Base-by-base conservation (phyloP, 1,140 invertebrate genomes). In the Frieseomelitta varia region DNA sequence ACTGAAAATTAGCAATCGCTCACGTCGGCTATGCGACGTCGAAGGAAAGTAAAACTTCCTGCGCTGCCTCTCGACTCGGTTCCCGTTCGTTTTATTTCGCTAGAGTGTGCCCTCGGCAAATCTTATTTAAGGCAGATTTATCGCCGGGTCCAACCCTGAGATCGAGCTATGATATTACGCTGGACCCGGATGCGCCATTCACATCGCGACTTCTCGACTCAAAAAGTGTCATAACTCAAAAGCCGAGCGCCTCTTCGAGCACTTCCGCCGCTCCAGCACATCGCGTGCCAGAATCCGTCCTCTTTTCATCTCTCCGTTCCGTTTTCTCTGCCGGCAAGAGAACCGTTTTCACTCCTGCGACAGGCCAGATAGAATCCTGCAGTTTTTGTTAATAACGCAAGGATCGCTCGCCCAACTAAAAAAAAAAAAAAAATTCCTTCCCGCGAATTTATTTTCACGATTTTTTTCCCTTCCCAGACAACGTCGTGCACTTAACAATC, bases 161-260 rank as follows among this genome's bases (percentile, higher is more conserved):
- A 92, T 92, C 91, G 90, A 87, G 90, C 84, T 90, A 85, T 90
- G 92, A 92, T 92, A 93, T 93, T 93, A 92, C 92, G 87, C 91
- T 77, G 91, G 91, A 92, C 90, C 90, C 88, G 92, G 91, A 92
- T 91, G 91, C 92, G 84, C 92, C 90, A 88, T 91, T 93, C 92
- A 91, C 91, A 91, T 92, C 91, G 91, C 92, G 90, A 92, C 92
- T 92, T 79, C 90, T 92, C 87, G 89, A 91, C 92, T 92, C 92
- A 93, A 93, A 93, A 93, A 92, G 92, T 92, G 90, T 93, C 92
- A 92, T 93, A 93, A 93, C 89, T 93, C 92, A 93, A 93, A 92
- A 92, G 90, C 91, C 88, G 91, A 91, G 92, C 92, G 90, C 90
- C 91, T 92, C 88, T 92, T 90, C 87, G 88, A 86, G 90, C 89